phyloP scores from a whole-genome alignment of 1,140 invertebrate genomes.

The Tachypleus tridentatus region DNA sequence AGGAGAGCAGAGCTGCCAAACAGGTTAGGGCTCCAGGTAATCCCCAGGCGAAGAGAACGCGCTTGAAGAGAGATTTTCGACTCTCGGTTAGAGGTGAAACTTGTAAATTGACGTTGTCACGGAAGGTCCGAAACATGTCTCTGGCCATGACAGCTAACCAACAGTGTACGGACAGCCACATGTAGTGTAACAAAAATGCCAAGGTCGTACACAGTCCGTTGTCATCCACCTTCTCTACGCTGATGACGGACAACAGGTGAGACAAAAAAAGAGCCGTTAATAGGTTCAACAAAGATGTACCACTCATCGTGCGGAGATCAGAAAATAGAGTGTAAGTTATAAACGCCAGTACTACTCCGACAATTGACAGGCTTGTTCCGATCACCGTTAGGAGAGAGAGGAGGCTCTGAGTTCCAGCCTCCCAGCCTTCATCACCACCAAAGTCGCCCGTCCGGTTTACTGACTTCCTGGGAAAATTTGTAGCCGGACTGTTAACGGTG shows the following conservation, averaged over 20 bases:
- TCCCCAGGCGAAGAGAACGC: slow-evolving; percentile 1
- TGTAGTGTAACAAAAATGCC: slow-evolving; percentile 47
- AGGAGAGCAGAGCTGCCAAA: slow-evolving; percentile 15
- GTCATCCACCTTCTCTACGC: slow-evolving; percentile 49
- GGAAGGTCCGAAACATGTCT: slow-evolving; percentile 33
- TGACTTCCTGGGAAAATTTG: neutral
- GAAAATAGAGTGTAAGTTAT: slow-evolving; percentile 57
- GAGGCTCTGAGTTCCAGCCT: neutral
- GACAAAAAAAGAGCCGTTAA: slow-evolving; percentile 52
- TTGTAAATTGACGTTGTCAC: slow-evolving; percentile 30
- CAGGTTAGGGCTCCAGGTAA: neutral
- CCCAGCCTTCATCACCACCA: neutral
- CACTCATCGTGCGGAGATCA: slow-evolving; percentile 48
- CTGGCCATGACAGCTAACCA: slow-evolving; percentile 50
- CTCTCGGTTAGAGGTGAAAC: neutral
- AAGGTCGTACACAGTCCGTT: slow-evolving; percentile 46
- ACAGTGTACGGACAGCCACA: slow-evolving; percentile 45
- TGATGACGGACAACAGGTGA: slow-evolving; percentile 52
- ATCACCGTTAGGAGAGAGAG: slow-evolving; percentile 45
- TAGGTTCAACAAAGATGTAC: slow-evolving; percentile 52
- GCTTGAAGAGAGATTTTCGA: neutral
- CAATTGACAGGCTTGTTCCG: slow-evolving; percentile 50
- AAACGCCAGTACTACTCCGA: slow-evolving; percentile 53
- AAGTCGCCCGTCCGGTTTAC: too few species aligned
- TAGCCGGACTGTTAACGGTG: neutral